Evolutionary conservation across 2,113 vertebrate genomes (phyloP).

Genomic region (Amphilophus citrinellus): DNA sequence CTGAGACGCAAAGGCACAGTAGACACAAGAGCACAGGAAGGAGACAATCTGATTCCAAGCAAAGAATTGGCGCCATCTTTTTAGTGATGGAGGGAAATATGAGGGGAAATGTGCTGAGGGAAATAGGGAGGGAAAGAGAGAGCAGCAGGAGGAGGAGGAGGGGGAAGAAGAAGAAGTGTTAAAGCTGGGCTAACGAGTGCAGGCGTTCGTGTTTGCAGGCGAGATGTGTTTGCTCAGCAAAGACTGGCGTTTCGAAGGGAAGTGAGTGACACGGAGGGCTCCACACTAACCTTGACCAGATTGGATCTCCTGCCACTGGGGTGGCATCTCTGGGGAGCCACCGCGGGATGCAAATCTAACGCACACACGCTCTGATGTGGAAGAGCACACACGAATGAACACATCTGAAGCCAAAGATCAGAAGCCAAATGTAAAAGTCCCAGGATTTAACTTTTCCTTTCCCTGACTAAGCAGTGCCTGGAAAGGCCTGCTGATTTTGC

Average conservation of each 20-base stretch:
- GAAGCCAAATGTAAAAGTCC: slow-evolving; percentile 26
- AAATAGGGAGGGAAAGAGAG: not conserved
- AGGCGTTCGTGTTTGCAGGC: not conserved
- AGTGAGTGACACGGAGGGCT: slow-evolving; percentile 52
- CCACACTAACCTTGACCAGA: slow-evolving; percentile 55
- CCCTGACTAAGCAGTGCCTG: slow-evolving; percentile 55
- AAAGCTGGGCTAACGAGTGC: slow-evolving; percentile 67
- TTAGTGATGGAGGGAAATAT: not conserved
- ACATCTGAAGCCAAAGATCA: slow-evolving; percentile 42
- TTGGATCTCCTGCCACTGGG: slow-evolving; percentile 54
- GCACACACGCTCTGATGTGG: not conserved
- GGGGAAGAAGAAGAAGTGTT: slow-evolving; percentile 16
- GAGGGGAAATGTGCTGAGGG: slow-evolving; percentile 1
- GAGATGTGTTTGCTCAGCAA: slow-evolving; percentile 75
- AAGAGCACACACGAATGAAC: not conserved
- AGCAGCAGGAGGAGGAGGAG: not conserved
- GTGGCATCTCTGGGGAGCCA: slow-evolving; percentile 39
- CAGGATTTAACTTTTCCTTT: slow-evolving; percentile 23
- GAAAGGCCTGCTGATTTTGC: slow-evolving; percentile 36
- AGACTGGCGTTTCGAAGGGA: slow-evolving; percentile 19
- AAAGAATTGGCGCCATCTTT: slow-evolving; percentile 13
- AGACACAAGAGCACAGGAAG: not conserved
- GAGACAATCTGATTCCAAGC: slow-evolving; percentile 27
- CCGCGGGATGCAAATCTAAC: slow-evolving; percentile 36
- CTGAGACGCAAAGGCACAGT: slow-evolving; percentile 25